Evolutionary conservation across 2,888 invertebrate genomes (phyloP), one percentile per base, ranked within the genome.

Genomic region (Nineta flava): DNA sequence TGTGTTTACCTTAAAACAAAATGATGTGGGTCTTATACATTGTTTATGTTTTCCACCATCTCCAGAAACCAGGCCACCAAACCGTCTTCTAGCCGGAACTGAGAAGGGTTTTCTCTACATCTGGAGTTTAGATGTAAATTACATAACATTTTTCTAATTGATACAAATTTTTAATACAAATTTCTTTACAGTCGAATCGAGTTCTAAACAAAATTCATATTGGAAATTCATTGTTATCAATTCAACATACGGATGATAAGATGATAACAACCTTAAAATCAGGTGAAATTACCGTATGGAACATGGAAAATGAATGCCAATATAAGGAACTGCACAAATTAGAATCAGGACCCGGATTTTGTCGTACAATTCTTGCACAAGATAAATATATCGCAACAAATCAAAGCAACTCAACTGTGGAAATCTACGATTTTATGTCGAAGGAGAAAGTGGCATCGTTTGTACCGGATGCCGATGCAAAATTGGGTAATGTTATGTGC

Each of bases 191-290:
- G 84, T 83, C 78, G 48, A 83, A 83, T 63, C 74, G 86, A 57
- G 73, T 81, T 55, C 73, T 76, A 55, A 71, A 76, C 54, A 79
- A 81, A 63, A 75, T 84, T 57, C 67, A 74, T 59, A 74, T 79
- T 62, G 81, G 81, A 59, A 70, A 72, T 60, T 73, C 79, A 45
- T 78, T 81, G 56, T 72, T 80, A 59, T 72, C 75, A 53, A 66
- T 83, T 55, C 72, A 75, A 57, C 76, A 76, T 59, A 72, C 78
- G 3, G 69, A 70, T 50, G 72, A 74, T 54, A 71, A 86, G 54
- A 71, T 86, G 55, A 71, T 85, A 55, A 79, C 83, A 9, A 86
- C 86, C 67, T 81, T 83, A 62, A 87, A 86, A 64, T 78, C 76
- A 52, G 86, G 85, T 53, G 66, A 69, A 47, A 72, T 80, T 42